Percentiles rank a stretch among this genome's conserved stretches.
Conservation (phyloP, 2,113 vertebrate species). For the Connochaetes taurinus region DNA sequence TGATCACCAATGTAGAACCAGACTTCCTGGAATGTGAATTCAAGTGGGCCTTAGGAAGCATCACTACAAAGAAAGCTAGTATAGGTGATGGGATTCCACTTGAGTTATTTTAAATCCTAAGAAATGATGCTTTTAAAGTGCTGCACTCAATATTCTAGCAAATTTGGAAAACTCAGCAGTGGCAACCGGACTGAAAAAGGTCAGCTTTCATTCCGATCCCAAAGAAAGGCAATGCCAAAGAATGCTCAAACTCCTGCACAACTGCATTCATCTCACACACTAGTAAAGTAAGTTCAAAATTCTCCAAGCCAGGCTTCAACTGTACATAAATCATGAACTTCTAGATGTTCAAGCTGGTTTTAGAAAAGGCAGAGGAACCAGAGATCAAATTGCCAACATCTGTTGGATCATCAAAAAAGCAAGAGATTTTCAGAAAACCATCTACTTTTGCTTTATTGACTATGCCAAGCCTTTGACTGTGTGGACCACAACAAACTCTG, state of each 20-base stretch:
- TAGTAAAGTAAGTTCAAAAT: not conserved
- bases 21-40: not conserved
- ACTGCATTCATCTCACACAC: not conserved
- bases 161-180: not conserved
- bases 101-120: not conserved
- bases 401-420: not conserved
- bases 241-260: not conserved
- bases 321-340: not conserved
- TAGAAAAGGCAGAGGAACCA: not conserved
- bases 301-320: not conserved
- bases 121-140: not conserved
- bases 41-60: not conserved
- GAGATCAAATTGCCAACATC: not conserved
- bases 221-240: not conserved
- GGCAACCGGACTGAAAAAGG: not conserved
- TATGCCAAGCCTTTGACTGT: not conserved
- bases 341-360: not conserved
- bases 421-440: not conserved
- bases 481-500: not conserved
- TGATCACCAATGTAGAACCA: not conserved
- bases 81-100: not conserved
- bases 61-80: not conserved
- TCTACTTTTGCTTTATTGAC: not conserved
- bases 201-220: not conserved
- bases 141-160: not conserved